Base-by-base conservation (phyloP, 2,888 invertebrate species). In the Tetheella fluctuosa region DNA sequence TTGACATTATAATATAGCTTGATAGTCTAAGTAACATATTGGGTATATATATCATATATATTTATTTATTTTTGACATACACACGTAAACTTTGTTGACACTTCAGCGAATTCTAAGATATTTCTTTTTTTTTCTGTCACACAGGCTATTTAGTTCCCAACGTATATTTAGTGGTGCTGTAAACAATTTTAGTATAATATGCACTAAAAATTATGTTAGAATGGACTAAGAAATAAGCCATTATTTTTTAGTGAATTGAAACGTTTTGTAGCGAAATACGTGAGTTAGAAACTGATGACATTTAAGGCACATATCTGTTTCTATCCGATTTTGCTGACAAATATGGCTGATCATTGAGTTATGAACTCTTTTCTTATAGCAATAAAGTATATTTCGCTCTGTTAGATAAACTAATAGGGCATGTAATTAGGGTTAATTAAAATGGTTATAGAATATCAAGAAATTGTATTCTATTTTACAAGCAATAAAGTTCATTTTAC, bases 21-120 rank as follows among this genome's bases (percentile, higher is more conserved):
- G 68, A 52, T 81, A 82, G 73, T 65, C 61, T 81, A 82, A 79
- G 79, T 74, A 34, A 34, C 20, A 37, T 15, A 37, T n/a, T 39
- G 39, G 39, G n/a, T n/a, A 76, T 74, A 71, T 76, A 73, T 74
- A 74, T 69, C 73, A 63, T 74, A 74, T 76, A 74, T 71, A 72
- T 69, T 64, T 73, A 74, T 77, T 71, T 75, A 75, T 74, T 74
- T 75, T 75, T 74, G 74, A 74, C 74, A 73, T 74, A 71, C 34
- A 25, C 53, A 39, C 39, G n/a, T 25, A 39, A 39, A 48, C 48
- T 10, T n/a, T 48, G 10, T n/a, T 20, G 48, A 20, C 17, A 48
- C 48, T 7, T 20, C 48, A 10, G 48, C 20, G 20, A 48, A 48
- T 48, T 48, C 10, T 20, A 48, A 48, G 48, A 20, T 7, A 39